phyloP scores from a whole-genome alignment of 2,888 invertebrate species.

The Eristalis tenax region DNA sequence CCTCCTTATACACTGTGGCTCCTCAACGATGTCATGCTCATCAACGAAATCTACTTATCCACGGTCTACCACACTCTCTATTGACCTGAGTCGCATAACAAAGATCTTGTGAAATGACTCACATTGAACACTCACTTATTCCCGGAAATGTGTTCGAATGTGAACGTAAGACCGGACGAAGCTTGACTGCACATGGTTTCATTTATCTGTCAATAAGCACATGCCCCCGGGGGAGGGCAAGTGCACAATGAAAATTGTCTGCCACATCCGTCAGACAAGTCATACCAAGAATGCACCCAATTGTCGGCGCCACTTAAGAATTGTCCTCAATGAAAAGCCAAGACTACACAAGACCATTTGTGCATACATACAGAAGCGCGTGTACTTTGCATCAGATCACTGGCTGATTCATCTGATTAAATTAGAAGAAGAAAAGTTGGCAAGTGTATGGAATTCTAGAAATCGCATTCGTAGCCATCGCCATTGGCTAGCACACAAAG shows the following conservation, averaged over 20 bases:
- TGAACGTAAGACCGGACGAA: not conserved
- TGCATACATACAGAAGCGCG: not conserved
- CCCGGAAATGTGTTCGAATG: not conserved
- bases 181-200: not conserved
- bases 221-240: not conserved
- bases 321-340: slow-evolving; percentile 28
- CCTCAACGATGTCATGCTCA: not conserved
- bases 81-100: not conserved
- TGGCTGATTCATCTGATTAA: slow-evolving; percentile 64
- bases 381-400: slow-evolving; percentile 35
- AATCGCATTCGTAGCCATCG: slow-evolving; percentile 49
- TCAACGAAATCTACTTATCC: not conserved
- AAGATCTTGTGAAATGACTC: not conserved
- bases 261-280: not conserved
- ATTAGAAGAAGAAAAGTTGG: slow-evolving; percentile 61
- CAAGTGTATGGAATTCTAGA: slow-evolving; percentile 58
- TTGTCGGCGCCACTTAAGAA: slow-evolving; percentile 56
- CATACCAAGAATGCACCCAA: slow-evolving; percentile 39
- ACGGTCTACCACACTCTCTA: not conserved
- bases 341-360: slow-evolving; percentile 1
- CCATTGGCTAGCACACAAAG: slow-evolving; percentile 64
- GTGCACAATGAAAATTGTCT: not conserved
- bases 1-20: too few species aligned
- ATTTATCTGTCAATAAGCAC: not conserved
- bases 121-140: not conserved